Evolutionary conservation across 2,888 invertebrate species (phyloP).

Genomic region (Philereme vetulata): DNA sequence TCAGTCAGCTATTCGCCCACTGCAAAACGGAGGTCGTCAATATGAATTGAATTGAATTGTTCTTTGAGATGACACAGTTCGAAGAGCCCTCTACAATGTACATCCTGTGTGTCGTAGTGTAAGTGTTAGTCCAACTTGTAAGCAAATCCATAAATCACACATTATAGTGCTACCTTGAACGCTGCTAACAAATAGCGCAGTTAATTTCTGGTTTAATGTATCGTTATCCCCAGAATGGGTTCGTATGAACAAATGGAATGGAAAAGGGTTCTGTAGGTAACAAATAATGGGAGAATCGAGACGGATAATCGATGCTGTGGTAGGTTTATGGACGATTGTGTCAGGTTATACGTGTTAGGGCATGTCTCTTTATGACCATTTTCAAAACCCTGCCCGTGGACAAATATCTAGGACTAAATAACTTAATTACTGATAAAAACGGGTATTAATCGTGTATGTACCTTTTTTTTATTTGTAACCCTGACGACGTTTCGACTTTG

Average conservation of each 20-base stretch:
- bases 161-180: conserved; percentile 27
- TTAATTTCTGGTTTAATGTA: conserved; percentile 77
- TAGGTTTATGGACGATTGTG: conserved; percentile 18
- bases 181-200: conserved; percentile 67
- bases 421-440: too few relatives aligned
- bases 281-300: conserved; percentile 70
- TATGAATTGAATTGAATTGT: too few relatives aligned
- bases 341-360: background rate
- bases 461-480: too few relatives aligned
- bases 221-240: conserved; percentile 68
- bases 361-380: conserved; percentile 2
- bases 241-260: conserved; percentile 69
- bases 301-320: conserved; percentile 42
- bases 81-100: too few relatives aligned
- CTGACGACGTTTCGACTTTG: too few relatives aligned
- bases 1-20: too few relatives aligned
- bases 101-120: too few relatives aligned
- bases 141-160: conserved; percentile 30
- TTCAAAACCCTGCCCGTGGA: background rate
- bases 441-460: too few relatives aligned
- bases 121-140: conserved; percentile 8
- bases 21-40: too few relatives aligned
- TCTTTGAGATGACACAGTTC: too few relatives aligned
- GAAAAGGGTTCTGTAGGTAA: conserved; percentile 74
- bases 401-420: background rate